Evolutionary conservation across 2,888 invertebrate species (phyloP).

Genomic region (Flabesymbios commensalis): DNA sequence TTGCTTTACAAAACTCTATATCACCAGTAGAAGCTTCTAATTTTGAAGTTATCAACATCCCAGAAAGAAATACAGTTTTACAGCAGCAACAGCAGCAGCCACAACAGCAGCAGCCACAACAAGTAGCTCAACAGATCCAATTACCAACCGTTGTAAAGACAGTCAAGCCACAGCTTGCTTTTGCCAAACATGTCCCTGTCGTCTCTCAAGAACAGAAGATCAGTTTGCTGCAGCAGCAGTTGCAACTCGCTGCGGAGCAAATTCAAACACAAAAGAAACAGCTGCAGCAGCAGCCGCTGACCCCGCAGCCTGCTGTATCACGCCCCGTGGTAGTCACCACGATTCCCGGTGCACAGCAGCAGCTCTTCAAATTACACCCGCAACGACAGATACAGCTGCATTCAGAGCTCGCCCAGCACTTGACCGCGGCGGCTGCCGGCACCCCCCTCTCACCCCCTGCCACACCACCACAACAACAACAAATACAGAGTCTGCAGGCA

Average conservation of each 20-base stretch:
- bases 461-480: slow-evolving; percentile 8
- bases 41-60: not conserved
- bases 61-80: not conserved
- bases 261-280: not conserved
- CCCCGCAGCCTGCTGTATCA: too few species aligned
- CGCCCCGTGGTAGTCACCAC: too few species aligned
- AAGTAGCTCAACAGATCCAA: too few species aligned
- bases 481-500: not conserved
- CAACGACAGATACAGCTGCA: slow-evolving; percentile 27
- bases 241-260: not conserved
- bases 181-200: too few species aligned
- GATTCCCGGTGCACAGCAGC: too few species aligned
- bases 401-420: slow-evolving; percentile 27
- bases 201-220: too few species aligned
- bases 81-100: not conserved
- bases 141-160: too few species aligned
- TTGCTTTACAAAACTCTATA: too few species aligned
- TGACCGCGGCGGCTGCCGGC: slow-evolving; percentile 10
- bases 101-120: not conserved
- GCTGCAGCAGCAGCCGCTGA: not conserved
- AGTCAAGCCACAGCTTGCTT: too few species aligned
- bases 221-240: not conserved
- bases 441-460: not conserved
- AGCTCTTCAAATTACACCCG: too few species aligned
- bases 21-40: not conserved